Conservation (phyloP, 2,888 invertebrate genomes). For the Petrolisthes manimaculis region DNA sequence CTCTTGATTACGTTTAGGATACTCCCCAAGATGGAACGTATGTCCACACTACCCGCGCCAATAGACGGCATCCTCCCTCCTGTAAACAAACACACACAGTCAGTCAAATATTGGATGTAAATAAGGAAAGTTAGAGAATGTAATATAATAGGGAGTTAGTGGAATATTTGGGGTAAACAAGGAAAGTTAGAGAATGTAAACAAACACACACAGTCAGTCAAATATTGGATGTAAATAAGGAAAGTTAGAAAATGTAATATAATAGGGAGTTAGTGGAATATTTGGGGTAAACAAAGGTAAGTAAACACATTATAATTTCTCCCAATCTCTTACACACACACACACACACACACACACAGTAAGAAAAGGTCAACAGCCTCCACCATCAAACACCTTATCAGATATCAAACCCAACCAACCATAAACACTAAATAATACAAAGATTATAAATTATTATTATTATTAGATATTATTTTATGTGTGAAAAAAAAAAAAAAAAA, state of each 20-base stretch:
- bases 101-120: neutral
- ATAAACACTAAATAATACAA: too few species aligned
- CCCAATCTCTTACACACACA: too few species aligned
- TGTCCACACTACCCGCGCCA: slow-evolving; percentile 57
- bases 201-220: neutral
- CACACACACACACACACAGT: too few species aligned
- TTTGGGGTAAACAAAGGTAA: neutral
- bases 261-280: neutral
- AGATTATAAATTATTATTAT: too few species aligned
- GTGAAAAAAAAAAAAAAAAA: too few species aligned
- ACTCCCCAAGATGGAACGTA: slow-evolving; percentile 52
- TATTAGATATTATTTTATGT: too few species aligned
- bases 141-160: neutral
- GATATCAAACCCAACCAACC: too few species aligned
- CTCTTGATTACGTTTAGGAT: slow-evolving; percentile 50
- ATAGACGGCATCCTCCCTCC: slow-evolving; percentile 60
- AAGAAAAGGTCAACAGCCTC: too few species aligned
- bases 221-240: neutral
- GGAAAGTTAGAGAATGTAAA: neutral
- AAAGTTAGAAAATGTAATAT: neutral
- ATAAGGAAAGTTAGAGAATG: neutral
- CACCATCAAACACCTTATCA: too few species aligned
- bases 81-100: neutral
- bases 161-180: neutral
- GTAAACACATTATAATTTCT: too few species aligned